Base-by-base conservation (phyloP, 1,140 invertebrate genomes). In the Sesamia nonagrioides region DNA sequence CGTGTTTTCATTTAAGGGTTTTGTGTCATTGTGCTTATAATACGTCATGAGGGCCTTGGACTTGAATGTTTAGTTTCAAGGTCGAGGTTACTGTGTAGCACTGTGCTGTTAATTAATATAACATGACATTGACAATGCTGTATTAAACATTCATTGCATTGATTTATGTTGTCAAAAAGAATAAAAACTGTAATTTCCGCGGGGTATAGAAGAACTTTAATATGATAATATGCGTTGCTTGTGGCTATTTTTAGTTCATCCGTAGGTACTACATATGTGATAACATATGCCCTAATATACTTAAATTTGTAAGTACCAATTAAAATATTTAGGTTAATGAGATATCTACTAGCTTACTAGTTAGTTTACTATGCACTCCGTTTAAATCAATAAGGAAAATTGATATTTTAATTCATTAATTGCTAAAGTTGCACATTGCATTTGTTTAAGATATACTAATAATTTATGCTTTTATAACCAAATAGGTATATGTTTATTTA, bases 21-120 rank as follows among this genome's bases (percentile, higher is more conserved):
- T 50, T 7, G 11, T 21, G 68, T 17, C 27, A 56, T 72, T 72
- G 40, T 72, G 33, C 42, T 15, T 50, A 27, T 13, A 27, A 40
- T 37, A n/a, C 7, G 17, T 42, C 4, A 18, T 18, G 0, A 15
- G 6, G n/a, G n/a, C 71, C 68, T 71, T 71, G 68, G 68, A 54
- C 68, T 71, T 71, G 68, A 71, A 71, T 71, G 68, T 18, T 15
- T 27, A 48, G 27, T 66, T 9, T 42, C 68, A 71, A 71, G 68
- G 68, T 71, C 33, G 15, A 27, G 1, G 27, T 27, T 7, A 6
- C 48, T 1, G n/a, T 9, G 17, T 66, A 42, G 37, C 61, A 66
- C 37, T 42, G 8, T 17, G 9, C 37, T 48, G 68, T 33, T 71
- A 71, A 71, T 71, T 71, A 33, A 71, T 71, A 54, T 33, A 37